A percentile compares a stretch with the other conserved stretches of the same genome.
These are phyloP conservation scores for Anas bahamensis DNA, from an alignment of 2,797 vertebrate species.

Conservation along the genomic window DNA sequence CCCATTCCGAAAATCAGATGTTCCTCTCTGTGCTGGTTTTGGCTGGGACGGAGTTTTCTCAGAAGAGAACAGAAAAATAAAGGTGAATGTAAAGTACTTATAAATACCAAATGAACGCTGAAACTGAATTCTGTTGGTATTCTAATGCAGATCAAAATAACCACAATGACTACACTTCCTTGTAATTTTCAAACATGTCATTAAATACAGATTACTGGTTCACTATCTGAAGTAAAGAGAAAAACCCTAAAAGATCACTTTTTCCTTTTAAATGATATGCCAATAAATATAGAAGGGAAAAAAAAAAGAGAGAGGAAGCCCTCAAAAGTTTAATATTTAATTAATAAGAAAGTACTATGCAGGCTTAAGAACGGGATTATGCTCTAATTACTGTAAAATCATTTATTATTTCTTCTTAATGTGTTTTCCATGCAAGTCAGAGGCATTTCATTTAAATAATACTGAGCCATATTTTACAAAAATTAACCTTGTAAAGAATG, in stretches of 20 bases:
- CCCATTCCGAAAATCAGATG: neutral
- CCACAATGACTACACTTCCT: neutral
- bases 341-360: neutral
- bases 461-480: neutral
- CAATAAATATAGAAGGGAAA: neutral
- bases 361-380: neutral
- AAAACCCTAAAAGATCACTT: neutral
- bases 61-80: neutral
- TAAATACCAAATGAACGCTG: neutral
- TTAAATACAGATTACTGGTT: slow-evolving; percentile 30
- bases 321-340: neutral
- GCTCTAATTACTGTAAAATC: neutral
- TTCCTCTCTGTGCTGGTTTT: neutral
- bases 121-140: neutral
- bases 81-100: slow-evolving; percentile 19
- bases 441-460: neutral
- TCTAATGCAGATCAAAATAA: slow-evolving; percentile 26
- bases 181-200: slow-evolving; percentile 3
- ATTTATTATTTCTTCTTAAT: neutral
- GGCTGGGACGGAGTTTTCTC: neutral
- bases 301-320: neutral
- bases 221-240: neutral
- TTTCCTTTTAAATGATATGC: neutral
- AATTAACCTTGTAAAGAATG: neutral
- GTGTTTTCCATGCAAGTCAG: neutral